Base-by-base conservation (phyloP, 2,888 invertebrate species). In the Diplolepis rosae region DNA sequence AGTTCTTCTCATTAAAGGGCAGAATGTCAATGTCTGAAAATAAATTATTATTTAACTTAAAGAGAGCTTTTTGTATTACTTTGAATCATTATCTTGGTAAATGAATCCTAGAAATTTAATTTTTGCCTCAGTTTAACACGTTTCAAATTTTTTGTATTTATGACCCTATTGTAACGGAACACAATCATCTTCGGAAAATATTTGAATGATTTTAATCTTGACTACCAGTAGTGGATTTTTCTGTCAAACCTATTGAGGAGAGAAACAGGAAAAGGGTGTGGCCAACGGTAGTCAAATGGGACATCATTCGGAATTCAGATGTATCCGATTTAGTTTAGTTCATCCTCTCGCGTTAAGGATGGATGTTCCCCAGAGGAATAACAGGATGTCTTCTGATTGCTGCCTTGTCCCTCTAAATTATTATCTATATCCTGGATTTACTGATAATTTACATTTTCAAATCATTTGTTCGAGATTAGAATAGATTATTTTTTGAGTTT, bases 321-420 rank as follows among this genome's bases (percentile, higher is more conserved):
- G 77, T 77, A 83, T 79, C 81, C 77, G 82, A 83, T 83, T 80
- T 77, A 79, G 78, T 77, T 77, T 73, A 73, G 72, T 66, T 72
- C 74, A 71, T 72, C 69, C 68, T 54, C 72, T 71, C 48, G 71
- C 71, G 76, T 80, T 82, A 79, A 83, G 79, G 78, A 83, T 81
- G 84, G 84, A 80, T 84, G 83, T 84, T 84, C 81, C 83, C 82
- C 69, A 35, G 73, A 75, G 84, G 83, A n/a, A 86, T 84, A 85
- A 85, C 86, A 85, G 84, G 83, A 85, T 85, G 85, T 84, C 83
- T 65, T 77, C 79, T 84, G 86, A 85, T 85, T 84, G 85, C 82
- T 77, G 80, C 74, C 84, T 85, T 85, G 84, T 85, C 84, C 81
- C 70, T 77, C 71, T 73, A 83, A 82, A 84, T 84, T 84, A 84